Base-by-base conservation (phyloP, 1,140 invertebrate species). In the Drosophila sproati region DNA sequence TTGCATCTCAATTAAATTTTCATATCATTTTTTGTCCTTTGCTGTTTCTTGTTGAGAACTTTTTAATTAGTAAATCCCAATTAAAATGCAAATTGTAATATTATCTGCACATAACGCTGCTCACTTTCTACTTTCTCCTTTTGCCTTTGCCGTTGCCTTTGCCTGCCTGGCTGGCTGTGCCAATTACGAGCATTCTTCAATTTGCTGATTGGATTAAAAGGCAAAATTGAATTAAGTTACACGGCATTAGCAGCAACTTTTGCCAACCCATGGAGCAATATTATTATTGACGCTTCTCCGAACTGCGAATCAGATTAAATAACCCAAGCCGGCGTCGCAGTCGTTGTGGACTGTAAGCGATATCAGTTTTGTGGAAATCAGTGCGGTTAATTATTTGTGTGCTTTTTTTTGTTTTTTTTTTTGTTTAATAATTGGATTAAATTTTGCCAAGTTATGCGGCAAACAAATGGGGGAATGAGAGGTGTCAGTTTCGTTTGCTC, bases 41-140 rank as follows among this genome's bases (percentile, higher is more conserved):
- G 64, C 70, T 59, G 43, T 29, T 5, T 45, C 20, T n/a, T 67
- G 10, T 68, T 67, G 31, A 39, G 73, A 87, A 87, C 72, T 87
- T 88, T 87, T 83, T 87, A 87, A 87, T 87, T 88, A 87, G 62
- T 80, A 80, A 87, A 83, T 77, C 66, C 83, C 83, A 87, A 87
- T 88, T 87, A 88, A 87, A 74, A 89, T 78, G 70, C 66, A 80
- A 82, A 87, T 80, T 73, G 63, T 87, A 74, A 68, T 80, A 88
- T 80, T 83, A 88, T 83, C 66, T 52, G 43, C 55, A 57, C 41
- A 70, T 75, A 75, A 61, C 61, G 64, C 39, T 54, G 71, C 12
- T 20, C 12, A 20, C 37, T 29, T 43, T 61, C 59, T 20, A 20
- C 20, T 20, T 20, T 20, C 20, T 20, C 20, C 1, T 20, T 20